phyloP scores from a whole-genome alignment of 2,888 invertebrate genomes.

The Tholera decimalis region DNA sequence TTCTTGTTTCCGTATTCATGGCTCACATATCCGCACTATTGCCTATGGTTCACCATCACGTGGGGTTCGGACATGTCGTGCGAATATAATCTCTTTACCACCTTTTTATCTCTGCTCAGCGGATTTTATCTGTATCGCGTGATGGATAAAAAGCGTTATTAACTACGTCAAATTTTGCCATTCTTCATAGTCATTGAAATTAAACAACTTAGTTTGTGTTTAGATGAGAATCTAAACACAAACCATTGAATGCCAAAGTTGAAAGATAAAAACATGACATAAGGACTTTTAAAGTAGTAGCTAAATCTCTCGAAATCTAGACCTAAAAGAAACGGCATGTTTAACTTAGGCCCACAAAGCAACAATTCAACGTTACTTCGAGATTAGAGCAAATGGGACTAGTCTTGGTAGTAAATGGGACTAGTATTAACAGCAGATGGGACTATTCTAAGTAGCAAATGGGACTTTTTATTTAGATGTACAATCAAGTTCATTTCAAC shows the following conservation, averaged over 20 bases:
- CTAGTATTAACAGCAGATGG: too few relatives aligned
- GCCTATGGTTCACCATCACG: slow-evolving; percentile 31
- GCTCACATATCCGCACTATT: slow-evolving; percentile 5
- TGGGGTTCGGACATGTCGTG: slow-evolving; percentile 18
- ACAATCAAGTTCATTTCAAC: too few relatives aligned
- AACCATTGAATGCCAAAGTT: neutral
- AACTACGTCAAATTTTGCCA: slow-evolving; percentile 19
- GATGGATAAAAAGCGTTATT: slow-evolving; percentile 30
- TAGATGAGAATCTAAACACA: neutral
- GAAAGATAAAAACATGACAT: neutral
- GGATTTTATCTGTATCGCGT: slow-evolving; percentile 52
- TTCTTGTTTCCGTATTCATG: neutral
- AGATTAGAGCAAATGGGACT: too few relatives aligned
- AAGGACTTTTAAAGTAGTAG: neutral
- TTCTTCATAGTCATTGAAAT: neutral
- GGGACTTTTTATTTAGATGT: too few relatives aligned
- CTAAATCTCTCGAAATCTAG: neutral
- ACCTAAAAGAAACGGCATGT: neutral
- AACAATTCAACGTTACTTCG: neutral
- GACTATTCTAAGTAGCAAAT: too few relatives aligned
- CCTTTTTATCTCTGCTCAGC: slow-evolving; percentile 35
- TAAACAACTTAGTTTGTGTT: neutral
- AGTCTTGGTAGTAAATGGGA: neutral
- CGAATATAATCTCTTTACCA: slow-evolving; percentile 42
- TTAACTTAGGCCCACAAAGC: neutral